phyloP scores from a whole-genome alignment of 2,797 vertebrate species.

The Coregonus suidteri region DNA sequence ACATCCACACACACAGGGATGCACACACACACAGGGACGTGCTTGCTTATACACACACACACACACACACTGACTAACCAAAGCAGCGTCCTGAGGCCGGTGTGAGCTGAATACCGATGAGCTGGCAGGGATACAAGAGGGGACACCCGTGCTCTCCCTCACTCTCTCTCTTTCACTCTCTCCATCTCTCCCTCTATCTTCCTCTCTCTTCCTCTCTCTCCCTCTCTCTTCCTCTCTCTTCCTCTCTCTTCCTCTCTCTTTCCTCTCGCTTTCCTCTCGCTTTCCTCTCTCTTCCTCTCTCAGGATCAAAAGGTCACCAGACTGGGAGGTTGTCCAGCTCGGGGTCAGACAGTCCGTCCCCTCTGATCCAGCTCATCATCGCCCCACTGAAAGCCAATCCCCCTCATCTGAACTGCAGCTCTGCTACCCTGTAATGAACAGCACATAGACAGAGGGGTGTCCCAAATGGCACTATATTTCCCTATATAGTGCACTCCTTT shows the following conservation, averaged over 20 bases:
- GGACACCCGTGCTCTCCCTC: not conserved
- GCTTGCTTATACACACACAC: not conserved
- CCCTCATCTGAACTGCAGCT: no score
- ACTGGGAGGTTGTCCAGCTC: not conserved
- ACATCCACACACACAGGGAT: not conserved
- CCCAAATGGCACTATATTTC: no score
- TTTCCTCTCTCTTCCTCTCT: not conserved
- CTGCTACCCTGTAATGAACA: no score
- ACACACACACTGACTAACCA: not conserved
- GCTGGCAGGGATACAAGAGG: not conserved
- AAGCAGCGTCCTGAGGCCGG: not conserved
- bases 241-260: not conserved
- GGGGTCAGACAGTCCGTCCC: not conserved
- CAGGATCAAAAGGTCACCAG: not conserved
- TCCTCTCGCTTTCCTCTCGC: not conserved
- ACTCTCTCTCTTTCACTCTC: not conserved
- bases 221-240: not conserved
- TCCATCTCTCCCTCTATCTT: not conserved
- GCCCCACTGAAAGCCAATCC: not conserved
- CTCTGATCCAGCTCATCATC: not conserved
- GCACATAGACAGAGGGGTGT: no score
- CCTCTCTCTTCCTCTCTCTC: not conserved
- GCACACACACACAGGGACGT: not conserved
- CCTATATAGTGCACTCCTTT: no score
- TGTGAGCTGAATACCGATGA: not conserved